Evolutionary conservation across 1,140 invertebrate species (phyloP).

Genomic region (Eriocheir sinensis): DNA sequence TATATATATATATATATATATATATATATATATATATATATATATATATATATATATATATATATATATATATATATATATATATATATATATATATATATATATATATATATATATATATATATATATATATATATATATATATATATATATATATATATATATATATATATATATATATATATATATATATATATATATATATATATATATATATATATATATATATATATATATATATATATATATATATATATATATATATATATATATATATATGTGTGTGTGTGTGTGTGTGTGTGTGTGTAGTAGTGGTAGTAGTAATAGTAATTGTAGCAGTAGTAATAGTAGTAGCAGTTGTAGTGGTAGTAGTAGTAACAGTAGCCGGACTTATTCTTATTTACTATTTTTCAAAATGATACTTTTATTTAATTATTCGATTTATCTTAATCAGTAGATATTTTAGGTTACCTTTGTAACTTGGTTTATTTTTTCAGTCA

Average conservation of each 20-base stretch:
- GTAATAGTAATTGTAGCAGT: too few species aligned
- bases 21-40: constrained; percentile 44
- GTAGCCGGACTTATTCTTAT: too few species aligned
- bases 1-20: constrained; percentile 24
- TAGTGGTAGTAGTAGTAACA: too few species aligned
- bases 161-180: constrained; percentile 48
- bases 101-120: constrained; percentile 45
- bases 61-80: constrained; percentile 26
- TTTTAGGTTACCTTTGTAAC: too few species aligned
- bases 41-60: constrained; percentile 37
- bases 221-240: constrained; percentile 35
- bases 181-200: constrained; percentile 48
- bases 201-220: constrained; percentile 50
- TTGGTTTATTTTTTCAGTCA: too few species aligned
- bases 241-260: constrained; percentile 42
- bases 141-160: constrained; percentile 48
- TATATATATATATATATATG: too few species aligned
- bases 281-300: too few species aligned
- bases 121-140: constrained; percentile 36
- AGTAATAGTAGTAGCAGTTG: too few species aligned
- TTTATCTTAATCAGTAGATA: too few species aligned
- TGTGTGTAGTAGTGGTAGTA: too few species aligned
- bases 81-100: constrained; percentile 6
- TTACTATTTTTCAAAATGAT: too few species aligned
- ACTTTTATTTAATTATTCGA: too few species aligned